A percentile compares a stretch with the other conserved stretches of the same genome.
phyloP scores from a whole-genome alignment of 2,113 vertebrate genomes.

The Octodon degus region DNA sequence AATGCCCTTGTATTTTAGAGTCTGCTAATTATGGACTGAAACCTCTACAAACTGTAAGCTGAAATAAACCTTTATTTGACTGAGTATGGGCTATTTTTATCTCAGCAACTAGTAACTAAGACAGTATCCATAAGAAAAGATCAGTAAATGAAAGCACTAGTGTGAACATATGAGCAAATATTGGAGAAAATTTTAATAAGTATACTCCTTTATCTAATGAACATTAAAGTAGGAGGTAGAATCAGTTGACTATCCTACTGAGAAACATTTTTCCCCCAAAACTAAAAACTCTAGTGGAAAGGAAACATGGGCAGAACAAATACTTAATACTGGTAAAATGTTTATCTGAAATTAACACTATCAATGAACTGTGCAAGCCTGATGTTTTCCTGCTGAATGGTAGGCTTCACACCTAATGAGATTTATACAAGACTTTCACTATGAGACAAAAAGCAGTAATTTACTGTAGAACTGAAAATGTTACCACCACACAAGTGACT shows the following conservation, averaged over 20 bases:
- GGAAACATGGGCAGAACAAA: slow-evolving; percentile 3
- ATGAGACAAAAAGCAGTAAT: not conserved
- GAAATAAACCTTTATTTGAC: not conserved
- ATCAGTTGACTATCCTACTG: not conserved
- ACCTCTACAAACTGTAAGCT: not conserved
- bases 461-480: slow-evolving; percentile 29
- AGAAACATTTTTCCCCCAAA: not conserved
- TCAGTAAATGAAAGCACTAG: not conserved
- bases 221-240: not conserved
- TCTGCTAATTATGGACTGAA: not conserved
- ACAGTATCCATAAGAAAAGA: not conserved
- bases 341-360: slow-evolving; percentile 50
- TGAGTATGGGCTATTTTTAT: not conserved
- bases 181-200: not conserved
- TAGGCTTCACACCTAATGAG: not conserved
- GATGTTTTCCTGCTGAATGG: not conserved
- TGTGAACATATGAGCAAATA: slow-evolving; percentile 3
- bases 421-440: slow-evolving; percentile 9
- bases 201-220: slow-evolving; percentile 33
- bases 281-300: slow-evolving; percentile 23
- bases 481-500: slow-evolving; percentile 13
- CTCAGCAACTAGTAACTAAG: not conserved
- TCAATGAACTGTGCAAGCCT: not conserved
- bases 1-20: not conserved
- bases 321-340: slow-evolving; percentile 10